Conservation (phyloP, 2,797 vertebrate genomes). For the Neomorphus geoffroyi region DNA sequence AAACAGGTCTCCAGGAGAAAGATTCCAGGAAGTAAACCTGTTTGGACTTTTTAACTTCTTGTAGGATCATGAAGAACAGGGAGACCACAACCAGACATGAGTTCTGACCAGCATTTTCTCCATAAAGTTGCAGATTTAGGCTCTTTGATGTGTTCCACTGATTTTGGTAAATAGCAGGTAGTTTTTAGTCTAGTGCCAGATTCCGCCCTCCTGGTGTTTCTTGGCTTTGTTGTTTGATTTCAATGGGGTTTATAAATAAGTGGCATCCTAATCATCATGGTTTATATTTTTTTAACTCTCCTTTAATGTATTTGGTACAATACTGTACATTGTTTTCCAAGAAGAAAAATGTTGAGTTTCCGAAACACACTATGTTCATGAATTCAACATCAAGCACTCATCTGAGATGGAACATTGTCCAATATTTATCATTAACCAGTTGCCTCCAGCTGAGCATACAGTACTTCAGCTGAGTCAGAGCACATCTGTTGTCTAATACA, state of each 20-base stretch:
- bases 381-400: background rate
- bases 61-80: background rate
- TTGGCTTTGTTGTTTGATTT: background rate
- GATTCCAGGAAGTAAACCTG: background rate
- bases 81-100: fast-evolving
- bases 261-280: background rate
- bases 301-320: background rate
- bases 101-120: background rate
- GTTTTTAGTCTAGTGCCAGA: background rate
- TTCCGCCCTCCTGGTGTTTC: background rate
- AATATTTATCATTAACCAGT: background rate
- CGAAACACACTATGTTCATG: background rate
- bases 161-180: background rate
- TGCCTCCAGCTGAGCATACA: background rate
- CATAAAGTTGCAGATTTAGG: background rate
- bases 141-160: background rate
- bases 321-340: background rate
- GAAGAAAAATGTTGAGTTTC: background rate
- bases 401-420: background rate
- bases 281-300: background rate
- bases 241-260: background rate
- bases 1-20: background rate
- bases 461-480: background rate
- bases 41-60: background rate
- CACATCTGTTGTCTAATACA: background rate